Evolutionary conservation across 2,888 invertebrate species (phyloP), one percentile per base, ranked within the genome.

Genomic region (Diloba caeruleocephala): DNA sequence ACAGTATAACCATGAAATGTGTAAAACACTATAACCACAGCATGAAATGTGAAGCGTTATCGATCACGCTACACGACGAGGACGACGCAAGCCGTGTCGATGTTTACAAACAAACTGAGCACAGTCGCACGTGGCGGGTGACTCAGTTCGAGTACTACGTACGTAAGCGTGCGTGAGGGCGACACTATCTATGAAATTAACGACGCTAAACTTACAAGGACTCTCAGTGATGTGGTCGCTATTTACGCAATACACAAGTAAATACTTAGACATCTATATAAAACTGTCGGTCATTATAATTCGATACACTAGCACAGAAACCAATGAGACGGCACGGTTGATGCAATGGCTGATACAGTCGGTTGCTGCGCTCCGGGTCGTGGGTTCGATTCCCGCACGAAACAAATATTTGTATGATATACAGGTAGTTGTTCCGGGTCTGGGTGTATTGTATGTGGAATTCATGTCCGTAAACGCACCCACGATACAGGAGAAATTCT

Each of bases 51-150:
- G 50, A 19, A 10, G 28, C 10, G 19, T 45, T 62, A 62, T 43
- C 46, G 43, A 46, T 56, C 41, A 54, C 39, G 29, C 13, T 15
- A 4, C 39, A 19, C 23, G 19, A n/a, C 14, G 12, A 3, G 14
- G 17, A 10, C 13, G 17, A n/a, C n/a, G 15, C 28, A 17, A 39
- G 28, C 21, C 21, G 21, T 21, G 28, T 10, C 29, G 6, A 5
- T 57, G 57, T 62, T 62, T 63, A 63, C 43, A 46, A 62, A 62
- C 57, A 60, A 39, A 32, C 12, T 34, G 29, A 26, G 37, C 29
- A 37, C 14, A 28, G 21, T 7, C 19, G 37, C 60, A 69, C 61
- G 57, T 57, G 57, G 15, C 38, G 21, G 5, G 10, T 55, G 41
- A 45, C 12, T 48, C 42, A 41, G 5, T 17, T 38, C 38, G 12